These are phyloP conservation scores for Ispidina picta DNA, from an alignment of 2,797 vertebrate genomes.

Conservation along the genomic window DNA sequence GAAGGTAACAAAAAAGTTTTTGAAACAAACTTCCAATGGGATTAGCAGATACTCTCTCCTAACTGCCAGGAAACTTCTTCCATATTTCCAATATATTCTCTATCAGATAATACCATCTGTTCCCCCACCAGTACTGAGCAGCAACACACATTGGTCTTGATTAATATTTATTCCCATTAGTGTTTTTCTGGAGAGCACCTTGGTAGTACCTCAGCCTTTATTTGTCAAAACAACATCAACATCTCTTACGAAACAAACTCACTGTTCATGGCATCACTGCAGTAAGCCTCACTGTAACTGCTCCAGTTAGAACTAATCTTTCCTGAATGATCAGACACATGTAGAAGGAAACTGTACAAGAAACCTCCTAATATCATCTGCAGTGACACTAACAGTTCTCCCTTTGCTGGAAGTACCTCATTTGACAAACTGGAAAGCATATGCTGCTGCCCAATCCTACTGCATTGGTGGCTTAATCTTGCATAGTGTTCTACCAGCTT, in stretches of 20 bases:
- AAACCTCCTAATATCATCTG: not conserved
- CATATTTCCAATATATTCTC: not conserved
- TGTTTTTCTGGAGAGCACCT: not conserved
- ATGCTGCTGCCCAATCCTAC: not conserved
- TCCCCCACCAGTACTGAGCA: not conserved
- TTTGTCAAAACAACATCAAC: not conserved
- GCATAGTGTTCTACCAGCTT: not conserved
- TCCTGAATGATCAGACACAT: not conserved
- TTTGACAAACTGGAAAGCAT: not conserved
- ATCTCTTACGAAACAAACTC: not conserved
- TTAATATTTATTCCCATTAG: not conserved
- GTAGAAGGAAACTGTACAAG: not conserved
- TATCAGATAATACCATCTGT: not conserved
- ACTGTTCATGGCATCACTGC: not conserved
- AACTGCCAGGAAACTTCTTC: not conserved
- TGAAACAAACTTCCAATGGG: no score
- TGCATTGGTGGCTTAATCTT: rapidly evolving
- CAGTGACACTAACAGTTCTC: not conserved
- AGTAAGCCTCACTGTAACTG: not conserved
- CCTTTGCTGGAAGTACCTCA: not conserved
- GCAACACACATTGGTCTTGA: not conserved
- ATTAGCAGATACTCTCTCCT: not conserved
- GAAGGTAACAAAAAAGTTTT: no score
- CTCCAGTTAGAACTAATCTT: not conserved
- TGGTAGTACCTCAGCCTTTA: not conserved